Evolutionary conservation across 1,140 invertebrate species (phyloP).

Genomic region (Drosophila pachea): DNA sequence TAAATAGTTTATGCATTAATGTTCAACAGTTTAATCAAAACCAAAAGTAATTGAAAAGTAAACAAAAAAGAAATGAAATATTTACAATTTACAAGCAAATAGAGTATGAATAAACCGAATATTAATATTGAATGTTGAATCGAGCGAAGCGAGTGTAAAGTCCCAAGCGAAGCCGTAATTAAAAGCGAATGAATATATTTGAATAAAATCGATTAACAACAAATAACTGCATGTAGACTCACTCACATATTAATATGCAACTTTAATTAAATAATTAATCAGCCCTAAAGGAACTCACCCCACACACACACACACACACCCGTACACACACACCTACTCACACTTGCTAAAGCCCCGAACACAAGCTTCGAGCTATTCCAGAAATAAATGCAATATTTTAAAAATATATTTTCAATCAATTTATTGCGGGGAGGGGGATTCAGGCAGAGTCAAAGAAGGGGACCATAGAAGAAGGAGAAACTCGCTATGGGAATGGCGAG

Average conservation of each 20-base stretch:
- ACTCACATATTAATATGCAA: constrained; percentile 59
- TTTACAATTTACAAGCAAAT: constrained; percentile 60
- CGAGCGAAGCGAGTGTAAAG: constrained; percentile 50
- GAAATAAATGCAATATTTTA: constrained; percentile 77
- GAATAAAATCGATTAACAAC: constrained; percentile 31
- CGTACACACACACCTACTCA: neutral
- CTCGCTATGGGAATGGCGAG: too few relatives aligned
- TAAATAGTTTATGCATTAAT: constrained; percentile 64
- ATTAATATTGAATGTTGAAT: constrained; percentile 49
- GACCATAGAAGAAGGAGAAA: too few relatives aligned
- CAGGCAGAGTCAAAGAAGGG: too few relatives aligned
- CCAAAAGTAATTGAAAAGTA: too few relatives aligned
- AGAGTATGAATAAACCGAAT: constrained; percentile 47
- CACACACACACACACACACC: constrained; percentile 24
- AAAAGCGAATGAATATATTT: neutral
- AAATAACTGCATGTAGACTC: constrained; percentile 57
- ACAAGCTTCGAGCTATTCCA: constrained; percentile 71
- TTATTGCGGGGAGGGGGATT: too few relatives aligned
- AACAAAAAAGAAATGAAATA: constrained; percentile 27
- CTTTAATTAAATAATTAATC: constrained; percentile 53
- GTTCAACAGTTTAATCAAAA: constrained; percentile 74
- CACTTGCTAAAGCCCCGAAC: constrained; percentile 48
- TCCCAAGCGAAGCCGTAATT: constrained; percentile 41
- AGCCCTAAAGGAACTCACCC: constrained; percentile 40
- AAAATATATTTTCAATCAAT: constrained; percentile 41